Evolutionary conservation across 2,797 vertebrate species (phyloP).

Genomic region (Agapornis canus): DNA sequence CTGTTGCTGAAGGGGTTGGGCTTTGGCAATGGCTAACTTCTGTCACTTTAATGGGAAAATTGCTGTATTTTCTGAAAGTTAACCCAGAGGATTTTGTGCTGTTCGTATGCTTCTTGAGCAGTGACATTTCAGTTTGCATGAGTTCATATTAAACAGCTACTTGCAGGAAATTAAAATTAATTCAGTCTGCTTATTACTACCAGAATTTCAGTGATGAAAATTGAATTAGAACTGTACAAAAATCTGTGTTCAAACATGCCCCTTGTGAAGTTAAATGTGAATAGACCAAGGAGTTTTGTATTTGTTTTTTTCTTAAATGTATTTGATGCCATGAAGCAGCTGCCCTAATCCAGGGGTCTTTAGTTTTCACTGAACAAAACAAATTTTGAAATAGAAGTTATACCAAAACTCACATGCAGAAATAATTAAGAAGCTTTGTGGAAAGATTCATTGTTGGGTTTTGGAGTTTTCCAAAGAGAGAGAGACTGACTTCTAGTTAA

Average conservation of each 20-base stretch:
- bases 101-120: neutral
- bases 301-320: neutral
- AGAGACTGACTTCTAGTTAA: no score
- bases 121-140: neutral
- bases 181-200: neutral
- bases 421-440: no score
- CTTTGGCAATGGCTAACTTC: neutral
- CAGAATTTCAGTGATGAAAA: neutral
- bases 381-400: neutral
- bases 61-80: neutral
- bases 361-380: neutral
- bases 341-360: neutral
- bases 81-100: neutral
- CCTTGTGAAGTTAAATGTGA: neutral
- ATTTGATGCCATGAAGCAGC: neutral
- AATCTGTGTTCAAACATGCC: neutral
- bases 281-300: neutral
- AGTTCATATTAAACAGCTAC: neutral
- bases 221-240: neutral
- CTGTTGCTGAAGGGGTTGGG: neutral
- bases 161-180: constrained; percentile 30
- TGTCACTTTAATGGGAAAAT: neutral
- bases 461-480: no score
- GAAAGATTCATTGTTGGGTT: no score
- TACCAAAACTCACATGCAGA: neutral